Percentiles rank a stretch among this genome's conserved stretches.
Evolutionary conservation across 2,797 vertebrate species (phyloP).

Genomic region (Acropternis orthonyx): DNA sequence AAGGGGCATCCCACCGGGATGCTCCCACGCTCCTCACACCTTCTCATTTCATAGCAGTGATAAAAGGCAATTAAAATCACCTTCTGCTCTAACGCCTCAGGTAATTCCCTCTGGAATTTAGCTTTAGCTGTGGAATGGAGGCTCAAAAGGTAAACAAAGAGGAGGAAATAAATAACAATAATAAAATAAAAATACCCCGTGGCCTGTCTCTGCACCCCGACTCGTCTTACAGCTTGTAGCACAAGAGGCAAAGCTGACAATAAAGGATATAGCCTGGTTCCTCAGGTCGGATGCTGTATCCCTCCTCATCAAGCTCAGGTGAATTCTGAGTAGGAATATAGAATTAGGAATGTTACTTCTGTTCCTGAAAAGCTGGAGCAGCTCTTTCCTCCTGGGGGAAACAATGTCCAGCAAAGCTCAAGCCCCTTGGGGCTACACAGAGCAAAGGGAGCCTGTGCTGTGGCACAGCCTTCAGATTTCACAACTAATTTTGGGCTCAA

Average conservation of each 20-base stretch:
- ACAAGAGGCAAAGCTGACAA: not conserved
- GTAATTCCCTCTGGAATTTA: not conserved
- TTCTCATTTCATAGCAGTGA: not conserved
- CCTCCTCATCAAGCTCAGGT: slow-evolving; percentile 95
- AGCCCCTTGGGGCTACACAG: fast-evolving
- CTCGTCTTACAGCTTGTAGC: not conserved
- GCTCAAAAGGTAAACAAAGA: not conserved
- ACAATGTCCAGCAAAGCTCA: fast-evolving
- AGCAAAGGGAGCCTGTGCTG: no score
- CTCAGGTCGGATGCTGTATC: slow-evolving; percentile 93
- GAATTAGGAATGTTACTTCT: not conserved
- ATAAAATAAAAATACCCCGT: not conserved
- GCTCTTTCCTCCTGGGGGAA: not conserved
- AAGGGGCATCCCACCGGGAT: fast-evolving
- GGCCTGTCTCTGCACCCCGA: not conserved
- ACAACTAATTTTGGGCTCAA: fast-evolving
- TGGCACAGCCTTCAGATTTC: fast-evolving
- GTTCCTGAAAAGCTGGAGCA: not conserved
- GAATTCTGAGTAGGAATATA: slow-evolving; percentile 82
- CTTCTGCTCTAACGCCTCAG: not conserved
- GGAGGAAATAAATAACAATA: not conserved
- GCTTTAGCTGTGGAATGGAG: not conserved
- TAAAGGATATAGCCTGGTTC: slow-evolving; percentile 86
- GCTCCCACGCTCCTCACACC: not conserved
- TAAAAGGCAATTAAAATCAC: not conserved